phyloP scores from a whole-genome alignment of 2,113 vertebrate genomes.

The Lota lota region DNA sequence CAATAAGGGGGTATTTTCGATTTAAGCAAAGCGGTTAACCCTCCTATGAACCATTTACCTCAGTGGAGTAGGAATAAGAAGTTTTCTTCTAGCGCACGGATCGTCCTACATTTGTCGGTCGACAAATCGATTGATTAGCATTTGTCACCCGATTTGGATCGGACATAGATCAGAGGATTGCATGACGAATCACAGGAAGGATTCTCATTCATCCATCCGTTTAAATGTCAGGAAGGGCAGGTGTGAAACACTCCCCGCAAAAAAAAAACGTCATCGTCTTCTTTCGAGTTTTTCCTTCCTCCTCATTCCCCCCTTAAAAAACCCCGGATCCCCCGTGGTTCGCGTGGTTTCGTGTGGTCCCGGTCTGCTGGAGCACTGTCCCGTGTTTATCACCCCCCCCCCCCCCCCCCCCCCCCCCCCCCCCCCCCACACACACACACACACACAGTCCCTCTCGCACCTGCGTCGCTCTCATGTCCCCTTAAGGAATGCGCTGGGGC shows the following conservation, averaged over 20 bases:
- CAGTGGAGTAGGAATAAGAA: conserved; percentile 1
- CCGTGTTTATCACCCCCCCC: conserved; percentile 54
- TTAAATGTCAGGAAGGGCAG: conserved; percentile 48
- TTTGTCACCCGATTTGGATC: too few species aligned
- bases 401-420: too few species aligned
- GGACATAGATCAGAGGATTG: too few species aligned
- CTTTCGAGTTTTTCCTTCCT: conserved; percentile 46
- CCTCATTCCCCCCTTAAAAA: conserved; percentile 72
- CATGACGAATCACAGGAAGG: too few species aligned
- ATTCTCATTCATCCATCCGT: conserved; percentile 24
- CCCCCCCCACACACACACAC: too few species aligned
- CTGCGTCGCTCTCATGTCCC: conserved; percentile 94
- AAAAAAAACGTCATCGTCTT: conserved; percentile 31
- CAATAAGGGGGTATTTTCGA: conserved; percentile 24
- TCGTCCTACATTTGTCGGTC: not conserved
- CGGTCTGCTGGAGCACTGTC: conserved; percentile 64
- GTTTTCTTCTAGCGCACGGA: not conserved
- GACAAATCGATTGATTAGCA: too few species aligned
- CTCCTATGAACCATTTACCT: conserved; percentile 17
- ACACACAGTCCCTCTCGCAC: conserved; percentile 91
- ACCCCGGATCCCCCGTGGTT: conserved; percentile 79
- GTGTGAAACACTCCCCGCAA: conserved; percentile 20
- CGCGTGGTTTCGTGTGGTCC: conserved; percentile 92
- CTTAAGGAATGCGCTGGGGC: conserved; percentile 99
- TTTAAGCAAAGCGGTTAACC: conserved; percentile 11